Base-by-base conservation (phyloP, 2,113 vertebrate genomes). In the Capra hircus region DNA sequence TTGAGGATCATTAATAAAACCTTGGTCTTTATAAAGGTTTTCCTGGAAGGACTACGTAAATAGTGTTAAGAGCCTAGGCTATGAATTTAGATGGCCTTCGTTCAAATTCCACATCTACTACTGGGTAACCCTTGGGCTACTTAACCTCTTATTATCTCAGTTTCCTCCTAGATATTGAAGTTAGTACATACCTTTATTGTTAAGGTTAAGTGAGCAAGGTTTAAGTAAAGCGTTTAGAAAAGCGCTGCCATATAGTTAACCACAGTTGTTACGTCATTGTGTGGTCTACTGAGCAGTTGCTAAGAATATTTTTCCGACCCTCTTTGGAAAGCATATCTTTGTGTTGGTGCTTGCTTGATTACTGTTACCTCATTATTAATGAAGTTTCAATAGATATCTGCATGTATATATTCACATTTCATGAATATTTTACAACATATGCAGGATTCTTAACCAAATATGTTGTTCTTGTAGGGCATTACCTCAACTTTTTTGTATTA, bases 61-160 rank as follows among this genome's bases (percentile, higher is more conserved):
- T 89, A 86, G 52, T 88, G 57, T 85, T 93, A 82, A 94, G 91
- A 97, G 55, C 36, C 88, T 78, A 81, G 43, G 19, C 33, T 64
- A 23, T 93, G 62, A 96, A 93, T 33, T 40, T 90, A 87, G 82
- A 90, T 81, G 77, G 82, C 43, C 28, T 95, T 81, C 4, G 74
- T 96, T 96, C 95, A 96, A 90, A 97, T 94, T 98, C 91, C 80
- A 97, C 14, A 14, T 91, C 45, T 91, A 30, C 28, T 59, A 33
- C 83, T 30, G 0, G 80, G 71, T 48, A 59, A 59, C 62, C n/a
- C 48, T 83, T 93, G 71, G 45, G 27, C 57, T 88, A 64, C 78
- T 78, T 88, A 83, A 50, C 33, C 15, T 96, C 43, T 77, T 94
- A 45, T 62, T 89, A 8, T 95, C 71, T 97, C 89, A 74, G 5